Evolutionary conservation across 2,797 vertebrate species (phyloP).

Genomic region (Neosilurus mollespiculum): DNA sequence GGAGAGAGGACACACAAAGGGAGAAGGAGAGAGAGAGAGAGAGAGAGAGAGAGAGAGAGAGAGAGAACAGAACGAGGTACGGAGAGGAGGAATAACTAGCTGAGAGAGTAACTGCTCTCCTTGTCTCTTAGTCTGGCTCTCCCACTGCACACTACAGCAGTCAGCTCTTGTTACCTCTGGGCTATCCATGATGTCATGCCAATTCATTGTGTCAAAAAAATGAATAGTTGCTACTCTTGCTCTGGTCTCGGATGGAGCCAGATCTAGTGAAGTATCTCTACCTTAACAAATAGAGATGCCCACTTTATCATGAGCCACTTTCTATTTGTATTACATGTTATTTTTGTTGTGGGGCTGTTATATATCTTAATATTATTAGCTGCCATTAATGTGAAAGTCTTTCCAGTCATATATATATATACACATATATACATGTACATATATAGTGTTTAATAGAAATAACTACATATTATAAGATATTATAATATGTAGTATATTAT

Average conservation of each 20-base stretch:
- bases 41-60: constrained; percentile 37
- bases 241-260: not conserved
- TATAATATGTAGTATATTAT: no score
- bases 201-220: constrained; percentile 53
- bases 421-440: no score
- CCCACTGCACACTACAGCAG: constrained; percentile 47
- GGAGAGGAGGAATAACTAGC: constrained; percentile 44
- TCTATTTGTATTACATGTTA: not conserved
- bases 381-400: not conserved
- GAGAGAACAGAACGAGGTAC: constrained; percentile 26
- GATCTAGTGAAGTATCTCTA: not conserved
- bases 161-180: constrained; percentile 61
- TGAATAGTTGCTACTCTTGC: constrained; percentile 48
- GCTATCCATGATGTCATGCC: constrained; percentile 62
- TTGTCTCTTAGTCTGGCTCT: constrained; percentile 16
- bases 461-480: no score
- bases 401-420: not conserved
- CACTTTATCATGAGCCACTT: not conserved
- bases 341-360: not conserved
- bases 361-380: not conserved
- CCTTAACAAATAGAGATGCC: constrained; percentile 13
- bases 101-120: constrained; percentile 27
- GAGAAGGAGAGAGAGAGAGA: constrained; percentile 20
- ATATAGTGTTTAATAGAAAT: no score
- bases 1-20: constrained; percentile 46